Evolutionary conservation across 2,797 vertebrate species (phyloP).

Genomic region (Rhinophrynus dorsalis): DNA sequence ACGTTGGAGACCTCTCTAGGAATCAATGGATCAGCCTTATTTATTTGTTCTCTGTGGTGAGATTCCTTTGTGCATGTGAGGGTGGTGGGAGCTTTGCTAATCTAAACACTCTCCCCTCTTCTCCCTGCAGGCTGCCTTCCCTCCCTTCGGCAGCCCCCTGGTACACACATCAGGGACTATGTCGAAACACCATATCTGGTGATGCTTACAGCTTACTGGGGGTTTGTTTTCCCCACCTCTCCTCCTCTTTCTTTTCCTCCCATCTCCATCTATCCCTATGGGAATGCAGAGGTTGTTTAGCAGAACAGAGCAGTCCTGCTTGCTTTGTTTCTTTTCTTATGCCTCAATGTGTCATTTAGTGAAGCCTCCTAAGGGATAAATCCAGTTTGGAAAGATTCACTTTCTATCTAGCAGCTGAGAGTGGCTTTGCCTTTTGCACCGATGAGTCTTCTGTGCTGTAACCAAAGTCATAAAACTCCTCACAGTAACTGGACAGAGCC

Average conservation of each 20-base stretch:
- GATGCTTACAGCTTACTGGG: slow-evolving; percentile 8
- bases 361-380: background rate
- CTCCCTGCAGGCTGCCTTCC: slow-evolving; percentile 12
- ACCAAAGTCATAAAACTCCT: too few relatives aligned
- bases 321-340: background rate
- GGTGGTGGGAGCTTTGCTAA: slow-evolving; percentile 5
- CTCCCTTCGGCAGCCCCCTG: background rate
- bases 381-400: too few relatives aligned
- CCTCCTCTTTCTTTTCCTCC: background rate
- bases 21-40: too few relatives aligned
- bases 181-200: slow-evolving; percentile 18
- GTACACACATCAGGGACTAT: slow-evolving; percentile 1
- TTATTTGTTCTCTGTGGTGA: too few relatives aligned
- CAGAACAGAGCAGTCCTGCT: background rate
- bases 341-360: background rate
- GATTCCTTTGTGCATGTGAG: too few relatives aligned
- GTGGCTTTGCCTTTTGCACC: too few relatives aligned
- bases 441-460: too few relatives aligned
- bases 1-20: too few relatives aligned
- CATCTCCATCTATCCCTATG: slow-evolving; percentile 4
- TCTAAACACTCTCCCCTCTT: slow-evolving; percentile 17
- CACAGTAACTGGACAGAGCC: too few relatives aligned
- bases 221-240: background rate
- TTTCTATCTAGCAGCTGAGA: too few relatives aligned
- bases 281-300: background rate